A percentile compares a stretch with the other conserved stretches of the same genome.
Conservation (phyloP, 2,113 vertebrate genomes). For the Nothoprocta pentlandii region DNA sequence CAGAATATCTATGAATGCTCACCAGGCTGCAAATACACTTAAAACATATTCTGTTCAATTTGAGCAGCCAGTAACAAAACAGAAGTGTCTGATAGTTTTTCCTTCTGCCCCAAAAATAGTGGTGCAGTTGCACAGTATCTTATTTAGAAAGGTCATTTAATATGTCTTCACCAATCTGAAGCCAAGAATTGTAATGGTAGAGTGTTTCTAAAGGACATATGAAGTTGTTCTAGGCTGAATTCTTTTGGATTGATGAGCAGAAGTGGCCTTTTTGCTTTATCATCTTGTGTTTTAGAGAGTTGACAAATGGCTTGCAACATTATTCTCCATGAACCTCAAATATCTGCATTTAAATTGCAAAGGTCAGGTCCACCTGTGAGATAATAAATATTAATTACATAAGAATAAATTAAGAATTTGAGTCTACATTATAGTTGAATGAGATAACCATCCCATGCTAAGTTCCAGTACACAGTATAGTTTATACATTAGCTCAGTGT, state of each 20-base stretch:
- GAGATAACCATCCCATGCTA: neutral
- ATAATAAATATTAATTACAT: conserved; percentile 27
- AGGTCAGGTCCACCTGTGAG: neutral
- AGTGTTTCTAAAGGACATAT: neutral
- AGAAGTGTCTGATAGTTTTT: neutral
- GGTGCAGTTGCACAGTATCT: neutral
- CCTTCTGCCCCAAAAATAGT: neutral
- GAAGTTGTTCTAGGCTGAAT: neutral
- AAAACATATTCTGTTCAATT: neutral
- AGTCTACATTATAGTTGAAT: neutral
- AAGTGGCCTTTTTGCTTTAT: neutral
- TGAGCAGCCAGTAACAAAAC: neutral
- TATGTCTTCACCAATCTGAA: neutral
- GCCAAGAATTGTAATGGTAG: neutral
- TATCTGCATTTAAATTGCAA: conserved; percentile 7
- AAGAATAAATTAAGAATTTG: neutral
- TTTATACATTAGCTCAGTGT: conserved; percentile 28
- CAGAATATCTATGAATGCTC: neutral
- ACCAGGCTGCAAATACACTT: neutral
- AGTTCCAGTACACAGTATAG: neutral
- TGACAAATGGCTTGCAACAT: neutral
- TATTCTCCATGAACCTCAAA: neutral
- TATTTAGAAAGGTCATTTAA: neutral
- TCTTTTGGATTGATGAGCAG: neutral
- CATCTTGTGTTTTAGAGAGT: neutral